Percentiles rank a stretch among this genome's conserved stretches.
phyloP scores from a whole-genome alignment of 1,140 invertebrate genomes.

The Drosophila pallidifrons region DNA sequence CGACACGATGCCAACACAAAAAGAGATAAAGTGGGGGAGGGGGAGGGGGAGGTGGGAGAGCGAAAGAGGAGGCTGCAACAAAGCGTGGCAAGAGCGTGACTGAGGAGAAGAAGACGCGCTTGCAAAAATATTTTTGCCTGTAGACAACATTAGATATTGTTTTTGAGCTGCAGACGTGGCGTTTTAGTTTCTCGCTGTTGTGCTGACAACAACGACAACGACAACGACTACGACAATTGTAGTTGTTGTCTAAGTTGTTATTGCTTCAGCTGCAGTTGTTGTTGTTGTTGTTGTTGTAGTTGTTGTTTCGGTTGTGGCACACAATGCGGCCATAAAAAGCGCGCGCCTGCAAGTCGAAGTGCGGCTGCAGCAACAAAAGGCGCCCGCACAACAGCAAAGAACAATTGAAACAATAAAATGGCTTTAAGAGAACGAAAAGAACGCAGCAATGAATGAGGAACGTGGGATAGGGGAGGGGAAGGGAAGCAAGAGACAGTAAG shows the following conservation, averaged over 20 bases:
- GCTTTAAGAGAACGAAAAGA: slow-evolving; percentile 58
- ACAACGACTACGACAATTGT: slow-evolving; percentile 18
- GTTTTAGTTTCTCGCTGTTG: slow-evolving; percentile 50
- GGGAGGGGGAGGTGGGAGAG: slow-evolving; percentile 27
- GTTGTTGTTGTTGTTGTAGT: slow-evolving; percentile 27
- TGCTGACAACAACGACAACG: slow-evolving; percentile 39
- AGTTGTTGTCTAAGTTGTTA: slow-evolving; percentile 29
- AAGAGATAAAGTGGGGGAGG: slow-evolving; percentile 12
- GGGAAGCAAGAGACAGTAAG: no score
- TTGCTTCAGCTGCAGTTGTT: slow-evolving; percentile 36
- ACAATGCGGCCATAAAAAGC: slow-evolving; percentile 77
- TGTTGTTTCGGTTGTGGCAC: slow-evolving; percentile 45
- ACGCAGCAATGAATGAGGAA: no score
- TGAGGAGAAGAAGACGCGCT: slow-evolving; percentile 41
- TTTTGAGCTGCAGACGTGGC: slow-evolving; percentile 75
- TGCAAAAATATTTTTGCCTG: slow-evolving; percentile 75
- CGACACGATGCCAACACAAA: slow-evolving; percentile 4
- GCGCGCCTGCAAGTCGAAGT: slow-evolving; percentile 53
- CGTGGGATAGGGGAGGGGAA: background rate
- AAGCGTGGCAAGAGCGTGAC: slow-evolving; percentile 38
- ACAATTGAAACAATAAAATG: slow-evolving; percentile 81
- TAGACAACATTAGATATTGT: slow-evolving; percentile 81
- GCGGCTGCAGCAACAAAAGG: slow-evolving; percentile 59
- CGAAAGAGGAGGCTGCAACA: slow-evolving; percentile 26
- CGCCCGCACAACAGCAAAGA: slow-evolving; percentile 43